Conservation (phyloP, 1,140 invertebrate species). For the Paraescarpia echinospica region DNA sequence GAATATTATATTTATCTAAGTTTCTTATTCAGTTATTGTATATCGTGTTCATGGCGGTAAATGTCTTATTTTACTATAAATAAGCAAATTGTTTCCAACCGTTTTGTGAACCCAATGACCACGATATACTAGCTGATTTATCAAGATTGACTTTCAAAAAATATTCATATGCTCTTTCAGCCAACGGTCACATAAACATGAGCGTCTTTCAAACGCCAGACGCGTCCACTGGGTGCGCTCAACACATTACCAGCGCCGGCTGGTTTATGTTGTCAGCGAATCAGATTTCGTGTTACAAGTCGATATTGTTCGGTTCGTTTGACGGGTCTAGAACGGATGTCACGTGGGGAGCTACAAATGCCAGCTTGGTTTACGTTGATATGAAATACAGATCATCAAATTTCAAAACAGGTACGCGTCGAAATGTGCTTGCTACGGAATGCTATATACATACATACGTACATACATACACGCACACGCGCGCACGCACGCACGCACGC, state of each 20-base stretch:
- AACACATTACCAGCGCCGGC: neutral
- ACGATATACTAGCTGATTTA: too few species aligned
- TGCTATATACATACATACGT: too few species aligned
- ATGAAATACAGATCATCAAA: neutral
- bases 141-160: too few species aligned
- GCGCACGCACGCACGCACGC: too few species aligned
- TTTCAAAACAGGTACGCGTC: neutral
- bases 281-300: neutral
- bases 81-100: too few species aligned
- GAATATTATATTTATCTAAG: too few species aligned
- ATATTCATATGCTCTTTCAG: neutral
- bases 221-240: neutral
- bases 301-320: neutral
- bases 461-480: too few species aligned
- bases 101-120: too few species aligned
- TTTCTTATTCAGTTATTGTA: too few species aligned
- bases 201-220: neutral
- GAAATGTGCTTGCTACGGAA: neutral
- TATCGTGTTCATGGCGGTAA: too few species aligned
- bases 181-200: neutral
- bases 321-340: neutral
- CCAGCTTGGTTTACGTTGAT: neutral
- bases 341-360: neutral
- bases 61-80: too few species aligned
- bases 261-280: neutral